Base-by-base conservation (phyloP, 2,113 vertebrate species). In the Turnix velox region DNA sequence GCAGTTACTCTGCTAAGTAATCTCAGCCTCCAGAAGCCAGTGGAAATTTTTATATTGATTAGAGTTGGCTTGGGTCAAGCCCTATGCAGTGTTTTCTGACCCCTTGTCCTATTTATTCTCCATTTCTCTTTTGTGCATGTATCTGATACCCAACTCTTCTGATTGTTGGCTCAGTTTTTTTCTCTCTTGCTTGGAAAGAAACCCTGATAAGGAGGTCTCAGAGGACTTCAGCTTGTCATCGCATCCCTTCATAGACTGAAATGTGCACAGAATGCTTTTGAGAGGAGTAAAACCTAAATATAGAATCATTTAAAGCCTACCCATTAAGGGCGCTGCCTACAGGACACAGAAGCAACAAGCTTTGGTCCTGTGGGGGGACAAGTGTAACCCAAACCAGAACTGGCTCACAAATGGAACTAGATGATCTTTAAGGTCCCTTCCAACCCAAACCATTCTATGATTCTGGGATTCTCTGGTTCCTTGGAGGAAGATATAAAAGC, bases 321-420 rank as follows among this genome's bases (percentile, higher is more conserved):
- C 94, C 94, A 89, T 92, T 91, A 95, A 95, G 81, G 87, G 45
- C 92, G 92, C n/a, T 92, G 94, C 74, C 93, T 92, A 59, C 87
- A 94, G 79, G 78, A 87, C 84, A 91, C 4, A 42, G 89, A 84
- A 68, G 68, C 84, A 79, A 68, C 74, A 25, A 61, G 89, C 87
- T 52, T 67, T 78, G 84, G 91, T 91, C 51, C 89, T 8, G 15
- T 69, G 81, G 35, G 1, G 69, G 89, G 92, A 88, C 87, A 94
- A 94, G 91, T 93, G 88, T 92, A 94, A 89, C 78, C 6, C 30
- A 63, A 88, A 83, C 51, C 92, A 88, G 94, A 94, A 78, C 91
- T 90, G 91, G 80, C 86, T 88, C 86, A 67, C 76, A 67, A 37
- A 33, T n/a, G n/a, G n/a, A n/a, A n/a, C n/a, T n/a, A n/a, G n/a